A percentile compares a stretch with the other conserved stretches of the same genome.
phyloP scores from a whole-genome alignment of 2,113 vertebrate genomes.

The Ptychochromis oligacanthus region DNA sequence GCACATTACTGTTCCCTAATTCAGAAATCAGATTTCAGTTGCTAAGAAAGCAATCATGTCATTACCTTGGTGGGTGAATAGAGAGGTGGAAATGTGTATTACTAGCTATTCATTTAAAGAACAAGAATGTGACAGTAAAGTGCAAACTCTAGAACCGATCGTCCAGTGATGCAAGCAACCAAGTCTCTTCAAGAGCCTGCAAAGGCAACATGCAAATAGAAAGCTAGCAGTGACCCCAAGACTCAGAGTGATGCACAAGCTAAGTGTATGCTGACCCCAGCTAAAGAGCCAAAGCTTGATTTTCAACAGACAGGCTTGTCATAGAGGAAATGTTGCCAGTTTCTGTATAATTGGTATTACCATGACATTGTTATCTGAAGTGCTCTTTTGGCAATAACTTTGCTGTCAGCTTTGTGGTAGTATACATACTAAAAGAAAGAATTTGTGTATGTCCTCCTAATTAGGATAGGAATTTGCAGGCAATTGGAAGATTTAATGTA shows the following conservation, averaged over 20 bases:
- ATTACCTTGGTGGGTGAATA: not conserved
- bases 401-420: not conserved
- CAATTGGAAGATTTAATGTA: accelerated
- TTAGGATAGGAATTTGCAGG: not conserved
- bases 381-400: not conserved
- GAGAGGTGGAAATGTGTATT: not conserved
- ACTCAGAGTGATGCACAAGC: too few species aligned
- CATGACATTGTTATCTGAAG: not conserved
- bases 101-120: not conserved
- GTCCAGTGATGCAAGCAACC: not conserved
- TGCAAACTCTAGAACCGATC: not conserved
- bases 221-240: not conserved
- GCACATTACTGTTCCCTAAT: not conserved
- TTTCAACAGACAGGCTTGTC: not conserved
- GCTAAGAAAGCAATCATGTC: not conserved
- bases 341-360: not conserved
- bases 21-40: not conserved
- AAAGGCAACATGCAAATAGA: not conserved
- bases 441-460: not conserved
- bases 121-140: not conserved
- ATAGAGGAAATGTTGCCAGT: not conserved
- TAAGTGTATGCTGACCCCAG: not conserved
- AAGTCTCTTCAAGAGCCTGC: not conserved
- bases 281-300: not conserved
- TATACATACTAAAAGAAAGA: not conserved